Conservation (phyloP, 2,797 vertebrate species). For the Hafferia zeledoni region DNA sequence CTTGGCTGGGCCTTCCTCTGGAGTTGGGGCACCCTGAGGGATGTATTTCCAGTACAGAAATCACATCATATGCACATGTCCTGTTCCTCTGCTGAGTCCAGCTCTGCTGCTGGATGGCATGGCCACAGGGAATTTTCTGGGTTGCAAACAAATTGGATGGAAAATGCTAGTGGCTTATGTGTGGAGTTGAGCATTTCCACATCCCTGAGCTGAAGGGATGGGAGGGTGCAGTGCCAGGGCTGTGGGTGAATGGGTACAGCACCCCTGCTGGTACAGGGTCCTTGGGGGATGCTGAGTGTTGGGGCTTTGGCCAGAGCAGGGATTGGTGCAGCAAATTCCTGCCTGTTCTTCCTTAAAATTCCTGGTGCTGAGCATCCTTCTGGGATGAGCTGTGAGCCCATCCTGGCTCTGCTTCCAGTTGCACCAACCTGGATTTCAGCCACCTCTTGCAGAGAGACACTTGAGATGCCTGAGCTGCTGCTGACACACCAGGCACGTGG, state of each 20-base stretch:
- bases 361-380: not conserved
- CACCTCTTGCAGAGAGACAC: not conserved
- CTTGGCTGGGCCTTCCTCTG: not conserved
- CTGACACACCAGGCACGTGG: fast-evolving
- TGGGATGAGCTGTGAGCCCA: fast-evolving
- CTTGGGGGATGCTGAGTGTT: fast-evolving
- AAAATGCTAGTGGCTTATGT: not conserved
- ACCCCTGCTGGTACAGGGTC: not conserved
- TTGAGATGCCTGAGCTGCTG: not conserved
- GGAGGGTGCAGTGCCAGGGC: not conserved
- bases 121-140: not conserved
- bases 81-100: not conserved
- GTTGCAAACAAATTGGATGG: not conserved
- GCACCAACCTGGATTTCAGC: not conserved
- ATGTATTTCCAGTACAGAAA: not conserved
- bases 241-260: not conserved
- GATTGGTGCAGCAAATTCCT: not conserved
- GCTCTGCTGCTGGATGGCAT: not conserved
- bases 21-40: not conserved
- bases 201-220: fast-evolving
- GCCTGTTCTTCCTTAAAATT: not conserved
- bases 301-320: not conserved
- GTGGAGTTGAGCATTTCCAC: not conserved
- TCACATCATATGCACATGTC: fast-evolving
- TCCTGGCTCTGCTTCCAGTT: not conserved